Percentiles rank a stretch among this genome's conserved stretches.
Evolutionary conservation across 1,140 invertebrate genomes (phyloP).

Genomic region (Medauroidea extradentata): DNA sequence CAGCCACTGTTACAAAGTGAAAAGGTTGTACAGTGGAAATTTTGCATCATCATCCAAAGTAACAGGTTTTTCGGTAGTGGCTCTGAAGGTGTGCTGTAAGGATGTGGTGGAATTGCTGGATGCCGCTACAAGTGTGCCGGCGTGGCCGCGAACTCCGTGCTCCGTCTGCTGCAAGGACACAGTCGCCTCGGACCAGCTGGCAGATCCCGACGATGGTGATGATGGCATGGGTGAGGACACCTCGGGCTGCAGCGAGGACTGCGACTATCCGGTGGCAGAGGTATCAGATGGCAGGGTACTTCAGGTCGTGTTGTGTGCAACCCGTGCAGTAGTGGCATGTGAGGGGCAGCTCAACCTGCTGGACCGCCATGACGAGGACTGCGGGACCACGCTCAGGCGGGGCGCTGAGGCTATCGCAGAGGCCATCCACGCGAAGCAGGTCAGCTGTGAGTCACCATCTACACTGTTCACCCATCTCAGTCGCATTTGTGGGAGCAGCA

Average conservation of each 20-base stretch:
- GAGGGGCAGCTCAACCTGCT: conserved; percentile 55
- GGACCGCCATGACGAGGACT: conserved; percentile 62
- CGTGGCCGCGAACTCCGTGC: conserved; percentile 38
- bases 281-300: conserved; percentile 29
- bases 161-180: background rate
- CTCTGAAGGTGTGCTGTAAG: conserved; percentile 48
- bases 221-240: background rate
- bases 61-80: conserved; percentile 57
- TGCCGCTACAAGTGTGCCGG: conserved; percentile 39
- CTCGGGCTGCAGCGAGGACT: background rate
- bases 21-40: conserved; percentile 51
- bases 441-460: conserved; percentile 24
- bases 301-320: conserved; percentile 43
- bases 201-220: background rate
- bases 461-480: conserved; percentile 36
- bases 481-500: conserved; percentile 34
- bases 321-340: conserved; percentile 50
- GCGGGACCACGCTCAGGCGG: conserved; percentile 55
- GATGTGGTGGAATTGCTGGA: conserved; percentile 43
- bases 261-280: conserved; percentile 35
- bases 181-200: background rate
- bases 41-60: conserved; percentile 60
- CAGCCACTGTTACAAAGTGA: conserved; percentile 41
- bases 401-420: conserved; percentile 46
- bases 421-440: conserved; percentile 23